Evolutionary conservation across 1,140 invertebrate species (phyloP).

Genomic region (Orchestia grillus): DNA sequence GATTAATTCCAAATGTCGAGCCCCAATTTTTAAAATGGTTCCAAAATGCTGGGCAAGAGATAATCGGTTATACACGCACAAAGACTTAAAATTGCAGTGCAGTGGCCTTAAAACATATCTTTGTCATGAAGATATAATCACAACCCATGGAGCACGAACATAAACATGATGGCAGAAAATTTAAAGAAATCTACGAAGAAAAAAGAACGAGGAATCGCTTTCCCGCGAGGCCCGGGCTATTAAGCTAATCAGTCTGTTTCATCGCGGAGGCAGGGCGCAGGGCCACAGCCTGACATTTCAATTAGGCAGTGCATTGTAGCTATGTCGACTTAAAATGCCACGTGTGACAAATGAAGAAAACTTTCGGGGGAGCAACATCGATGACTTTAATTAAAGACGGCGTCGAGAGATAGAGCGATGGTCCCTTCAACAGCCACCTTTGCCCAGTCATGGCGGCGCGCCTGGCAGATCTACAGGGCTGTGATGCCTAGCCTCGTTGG

Average conservation of each 20-base stretch:
- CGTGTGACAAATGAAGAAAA: slow-evolving; percentile 37
- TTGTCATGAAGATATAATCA: background rate
- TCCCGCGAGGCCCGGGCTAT: background rate
- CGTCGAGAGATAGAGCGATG: slow-evolving; percentile 4
- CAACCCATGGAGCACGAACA: background rate
- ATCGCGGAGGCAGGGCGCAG: background rate
- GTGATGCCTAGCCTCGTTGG: background rate
- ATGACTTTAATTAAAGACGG: slow-evolving; percentile 30
- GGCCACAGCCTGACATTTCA: slow-evolving; percentile 23
- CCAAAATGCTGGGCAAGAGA: background rate
- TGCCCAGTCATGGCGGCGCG: background rate
- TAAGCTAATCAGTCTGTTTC: slow-evolving; percentile 1
- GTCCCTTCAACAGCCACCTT: background rate
- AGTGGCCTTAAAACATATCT: background rate
- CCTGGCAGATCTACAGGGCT: background rate
- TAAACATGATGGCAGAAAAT: background rate
- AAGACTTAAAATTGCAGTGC: background rate
- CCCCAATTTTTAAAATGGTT: background rate
- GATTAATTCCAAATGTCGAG: background rate
- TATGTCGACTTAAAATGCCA: slow-evolving; percentile 41
- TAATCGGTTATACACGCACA: background rate
- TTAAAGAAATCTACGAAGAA: background rate
- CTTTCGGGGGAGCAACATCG: slow-evolving; percentile 16
- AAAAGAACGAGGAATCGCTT: background rate
- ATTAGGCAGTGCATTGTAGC: slow-evolving; percentile 16